Evolutionary conservation across 1,140 invertebrate species (phyloP).

Genomic region (Anastrepha obliqua): DNA sequence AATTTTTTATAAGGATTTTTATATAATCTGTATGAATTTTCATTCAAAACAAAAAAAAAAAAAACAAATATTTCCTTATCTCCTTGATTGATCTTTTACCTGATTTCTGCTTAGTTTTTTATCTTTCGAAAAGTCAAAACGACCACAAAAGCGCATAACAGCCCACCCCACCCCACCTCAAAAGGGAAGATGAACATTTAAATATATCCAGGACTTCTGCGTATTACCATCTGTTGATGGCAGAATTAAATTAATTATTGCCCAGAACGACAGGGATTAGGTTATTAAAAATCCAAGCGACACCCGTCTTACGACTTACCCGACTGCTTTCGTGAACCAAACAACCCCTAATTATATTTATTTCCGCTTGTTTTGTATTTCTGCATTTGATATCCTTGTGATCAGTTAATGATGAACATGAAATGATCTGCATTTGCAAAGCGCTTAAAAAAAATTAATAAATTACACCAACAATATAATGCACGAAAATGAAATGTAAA

Average conservation of each 20-base stretch:
- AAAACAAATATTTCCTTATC: neutral
- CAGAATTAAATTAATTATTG: constrained; percentile 21
- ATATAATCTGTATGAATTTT: too few species aligned
- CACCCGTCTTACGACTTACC: constrained; percentile 7
- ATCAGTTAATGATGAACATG: constrained; percentile 68
- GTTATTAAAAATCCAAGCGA: constrained; percentile 18
- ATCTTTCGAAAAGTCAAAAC: neutral
- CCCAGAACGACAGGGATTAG: constrained; percentile 23
- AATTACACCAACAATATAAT: constrained; percentile 19
- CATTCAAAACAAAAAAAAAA: neutral
- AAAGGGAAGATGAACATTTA: neutral
- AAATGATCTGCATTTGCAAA: constrained; percentile 43
- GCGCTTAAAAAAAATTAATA: neutral
- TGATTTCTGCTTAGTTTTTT: neutral
- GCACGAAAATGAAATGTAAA: neutral
- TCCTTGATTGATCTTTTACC: neutral
- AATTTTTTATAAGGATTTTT: too few species aligned
- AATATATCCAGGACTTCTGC: neutral
- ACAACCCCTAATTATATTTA: constrained; percentile 66
- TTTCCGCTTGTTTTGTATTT: constrained; percentile 55
- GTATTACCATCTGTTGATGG: neutral
- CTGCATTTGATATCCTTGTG: constrained; percentile 67
- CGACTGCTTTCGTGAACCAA: neutral
- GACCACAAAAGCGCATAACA: neutral
- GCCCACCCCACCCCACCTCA: neutral